Evolutionary conservation across 2,797 vertebrate species (phyloP).

Genomic region (Pseudochaenichthys georgianus): DNA sequence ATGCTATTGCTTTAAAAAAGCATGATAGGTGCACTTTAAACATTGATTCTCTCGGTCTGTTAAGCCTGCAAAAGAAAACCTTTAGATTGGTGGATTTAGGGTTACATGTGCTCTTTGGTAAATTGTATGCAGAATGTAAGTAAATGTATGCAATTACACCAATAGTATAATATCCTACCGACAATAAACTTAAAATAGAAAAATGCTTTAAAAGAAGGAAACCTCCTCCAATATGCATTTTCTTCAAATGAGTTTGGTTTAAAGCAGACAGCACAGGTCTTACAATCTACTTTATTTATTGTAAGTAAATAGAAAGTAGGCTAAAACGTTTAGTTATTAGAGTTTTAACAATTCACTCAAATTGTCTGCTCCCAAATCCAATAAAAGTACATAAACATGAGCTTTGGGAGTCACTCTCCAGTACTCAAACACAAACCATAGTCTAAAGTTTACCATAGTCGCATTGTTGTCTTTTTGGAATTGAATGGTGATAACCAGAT

Average conservation of each 20-base stretch:
- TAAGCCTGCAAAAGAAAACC: neutral
- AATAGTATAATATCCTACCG: neutral
- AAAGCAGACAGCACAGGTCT: neutral
- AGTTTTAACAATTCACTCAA: neutral
- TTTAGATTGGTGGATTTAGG: neutral
- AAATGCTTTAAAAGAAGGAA: neutral
- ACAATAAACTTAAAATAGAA: neutral
- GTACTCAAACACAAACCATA: neutral
- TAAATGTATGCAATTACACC: neutral
- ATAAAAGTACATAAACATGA: neutral
- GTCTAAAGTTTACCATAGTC: neutral
- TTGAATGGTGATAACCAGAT: fast-evolving
- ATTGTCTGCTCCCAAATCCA: neutral
- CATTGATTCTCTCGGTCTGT: neutral
- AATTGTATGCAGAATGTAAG: neutral
- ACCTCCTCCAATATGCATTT: neutral
- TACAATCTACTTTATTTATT: too few species aligned
- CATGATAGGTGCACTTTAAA: too few species aligned
- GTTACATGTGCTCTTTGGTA: neutral
- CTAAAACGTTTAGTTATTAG: neutral
- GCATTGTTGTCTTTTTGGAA: neutral
- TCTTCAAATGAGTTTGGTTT: neutral
- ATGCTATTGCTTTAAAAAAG: too few species aligned
- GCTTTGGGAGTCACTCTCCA: neutral
- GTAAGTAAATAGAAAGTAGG: too few species aligned